Conservation (phyloP, 2,113 vertebrate genomes). For the Origma solitaria region DNA sequence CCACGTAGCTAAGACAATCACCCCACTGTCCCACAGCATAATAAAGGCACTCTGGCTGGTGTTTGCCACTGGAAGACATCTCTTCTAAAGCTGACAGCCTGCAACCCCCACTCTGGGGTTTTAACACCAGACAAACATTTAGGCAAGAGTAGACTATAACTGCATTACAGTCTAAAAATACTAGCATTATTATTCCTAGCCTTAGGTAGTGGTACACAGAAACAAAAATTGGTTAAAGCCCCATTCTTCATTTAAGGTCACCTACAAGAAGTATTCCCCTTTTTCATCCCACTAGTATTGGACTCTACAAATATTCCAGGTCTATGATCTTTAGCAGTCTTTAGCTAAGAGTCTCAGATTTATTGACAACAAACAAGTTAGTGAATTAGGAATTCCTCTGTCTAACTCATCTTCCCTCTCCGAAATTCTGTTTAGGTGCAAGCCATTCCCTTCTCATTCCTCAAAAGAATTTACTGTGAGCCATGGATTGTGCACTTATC, state of each 20-base stretch:
- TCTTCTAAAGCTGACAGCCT: background rate
- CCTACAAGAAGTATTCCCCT: background rate
- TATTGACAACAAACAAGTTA: background rate
- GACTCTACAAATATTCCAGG: background rate
- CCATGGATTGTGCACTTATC: background rate
- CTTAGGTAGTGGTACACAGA: background rate
- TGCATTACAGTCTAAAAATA: background rate
- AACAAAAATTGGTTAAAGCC: background rate
- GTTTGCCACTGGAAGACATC: background rate
- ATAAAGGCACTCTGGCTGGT: background rate
- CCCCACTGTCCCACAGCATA: background rate
- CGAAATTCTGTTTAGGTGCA: background rate
- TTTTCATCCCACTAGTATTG: background rate
- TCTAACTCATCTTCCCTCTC: background rate
- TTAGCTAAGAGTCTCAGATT: background rate
- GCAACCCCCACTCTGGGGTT: background rate
- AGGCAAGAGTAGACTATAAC: background rate
- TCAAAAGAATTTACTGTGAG: background rate
- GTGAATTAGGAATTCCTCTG: background rate
- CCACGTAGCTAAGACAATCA: background rate
- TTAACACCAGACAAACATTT: background rate
- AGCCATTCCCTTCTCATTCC: background rate
- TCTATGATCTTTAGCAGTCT: background rate
- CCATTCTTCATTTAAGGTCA: background rate
- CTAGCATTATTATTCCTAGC: background rate